A percentile compares a stretch with the other conserved stretches of the same genome.
Conservation (phyloP, 1,140 invertebrate species). For the Bombyx mori region DNA sequence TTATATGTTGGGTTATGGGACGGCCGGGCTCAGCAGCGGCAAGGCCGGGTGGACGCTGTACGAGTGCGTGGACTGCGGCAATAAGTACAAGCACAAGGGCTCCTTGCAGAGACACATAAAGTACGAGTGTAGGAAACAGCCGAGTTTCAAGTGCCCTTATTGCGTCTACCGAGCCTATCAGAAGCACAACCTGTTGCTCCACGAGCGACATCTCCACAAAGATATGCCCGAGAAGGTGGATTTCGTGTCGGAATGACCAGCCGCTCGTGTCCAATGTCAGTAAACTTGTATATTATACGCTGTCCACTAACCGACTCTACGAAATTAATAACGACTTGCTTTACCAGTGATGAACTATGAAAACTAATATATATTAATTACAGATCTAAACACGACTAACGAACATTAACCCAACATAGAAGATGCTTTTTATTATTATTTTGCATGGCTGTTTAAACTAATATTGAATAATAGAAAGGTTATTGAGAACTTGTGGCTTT, state of each 20-base stretch:
- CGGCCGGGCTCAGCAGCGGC: constrained; percentile 49
- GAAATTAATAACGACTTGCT: neutral
- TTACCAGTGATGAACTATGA: neutral
- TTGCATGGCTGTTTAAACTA: neutral
- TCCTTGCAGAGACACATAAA: constrained; percentile 75
- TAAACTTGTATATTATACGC: constrained; percentile 22
- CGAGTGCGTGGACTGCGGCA: constrained; percentile 74
- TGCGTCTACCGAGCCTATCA: constrained; percentile 70
- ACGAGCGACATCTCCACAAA: constrained; percentile 67
- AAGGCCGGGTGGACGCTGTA: constrained; percentile 63
- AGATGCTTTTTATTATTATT: no score
- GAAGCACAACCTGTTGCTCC: constrained; percentile 69
- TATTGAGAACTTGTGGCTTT: neutral
- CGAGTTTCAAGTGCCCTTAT: constrained; percentile 76
- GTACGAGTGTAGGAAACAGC: constrained; percentile 79
- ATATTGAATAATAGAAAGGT: neutral
- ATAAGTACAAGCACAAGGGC: constrained; percentile 72
- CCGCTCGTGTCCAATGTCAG: constrained; percentile 46
- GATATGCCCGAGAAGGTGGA: constrained; percentile 66
- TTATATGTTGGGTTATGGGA: constrained; percentile 67
- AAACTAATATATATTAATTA: no score
- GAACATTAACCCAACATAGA: no score
- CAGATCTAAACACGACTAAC: no score
- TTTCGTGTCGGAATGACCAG: constrained; percentile 64
- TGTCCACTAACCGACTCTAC: constrained; percentile 7